Evolutionary conservation across 2,797 vertebrate species (phyloP).

Genomic region (Acrossocheilus wenchowensis): DNA sequence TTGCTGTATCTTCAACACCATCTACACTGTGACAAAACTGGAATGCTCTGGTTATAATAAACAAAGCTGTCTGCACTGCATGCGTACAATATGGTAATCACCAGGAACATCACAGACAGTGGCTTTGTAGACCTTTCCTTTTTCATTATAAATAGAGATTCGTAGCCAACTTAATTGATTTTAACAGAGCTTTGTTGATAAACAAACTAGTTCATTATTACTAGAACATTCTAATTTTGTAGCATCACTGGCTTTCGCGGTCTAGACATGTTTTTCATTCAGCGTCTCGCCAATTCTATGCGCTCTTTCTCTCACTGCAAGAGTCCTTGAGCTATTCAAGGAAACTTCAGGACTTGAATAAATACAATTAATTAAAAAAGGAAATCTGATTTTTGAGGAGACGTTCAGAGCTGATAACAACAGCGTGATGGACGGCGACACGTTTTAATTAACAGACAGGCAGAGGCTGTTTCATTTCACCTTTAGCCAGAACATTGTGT

Average conservation of each 20-base stretch:
- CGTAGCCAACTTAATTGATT: neutral
- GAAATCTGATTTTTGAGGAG: slow-evolving; percentile 59
- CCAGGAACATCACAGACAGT: neutral
- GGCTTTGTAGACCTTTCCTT: neutral
- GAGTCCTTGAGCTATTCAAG: slow-evolving; percentile 44
- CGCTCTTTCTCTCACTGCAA: slow-evolving; percentile 25
- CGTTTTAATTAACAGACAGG: slow-evolving; percentile 58
- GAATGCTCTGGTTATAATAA: neutral
- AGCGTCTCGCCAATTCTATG: neutral
- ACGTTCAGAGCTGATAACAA: slow-evolving; percentile 57
- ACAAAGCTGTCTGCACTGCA: neutral
- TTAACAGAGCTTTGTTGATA: neutral
- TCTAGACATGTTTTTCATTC: slow-evolving; percentile 31
- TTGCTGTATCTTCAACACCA: slow-evolving; percentile 51
- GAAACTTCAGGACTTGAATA: slow-evolving; percentile 41
- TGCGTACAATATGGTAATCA: neutral
- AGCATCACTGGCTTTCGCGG: neutral
- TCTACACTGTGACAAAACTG: neutral
- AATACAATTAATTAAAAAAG: slow-evolving; percentile 68
- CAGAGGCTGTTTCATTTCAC: slow-evolving; percentile 32
- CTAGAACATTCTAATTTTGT: neutral
- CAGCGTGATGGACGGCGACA: slow-evolving; percentile 56
- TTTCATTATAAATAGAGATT: neutral
- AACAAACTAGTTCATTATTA: neutral
- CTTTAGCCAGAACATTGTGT: slow-evolving; percentile 34